A percentile compares a stretch with the other conserved stretches of the same genome.
These are phyloP conservation scores for Balearica regulorum DNA, from an alignment of 2,797 vertebrate species.

Conservation along the genomic window DNA sequence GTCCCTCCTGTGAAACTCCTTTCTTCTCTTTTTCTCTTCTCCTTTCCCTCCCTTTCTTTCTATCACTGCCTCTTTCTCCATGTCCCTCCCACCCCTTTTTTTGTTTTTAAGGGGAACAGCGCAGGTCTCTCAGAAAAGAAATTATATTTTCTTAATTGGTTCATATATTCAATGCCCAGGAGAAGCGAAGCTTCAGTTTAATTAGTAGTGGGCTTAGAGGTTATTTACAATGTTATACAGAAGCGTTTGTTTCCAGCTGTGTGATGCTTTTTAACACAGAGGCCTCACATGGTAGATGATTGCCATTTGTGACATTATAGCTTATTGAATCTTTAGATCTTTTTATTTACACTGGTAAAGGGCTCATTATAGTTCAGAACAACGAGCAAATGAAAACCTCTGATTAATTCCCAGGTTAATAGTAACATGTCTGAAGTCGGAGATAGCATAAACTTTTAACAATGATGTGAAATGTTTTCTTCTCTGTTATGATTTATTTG, in stretches of 20 bases:
- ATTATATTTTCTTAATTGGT: slow-evolving; percentile 76
- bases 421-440: slow-evolving; percentile 56
- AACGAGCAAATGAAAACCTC: slow-evolving; percentile 62
- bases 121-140: slow-evolving; percentile 55
- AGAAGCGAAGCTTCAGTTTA: slow-evolving; percentile 70
- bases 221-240: slow-evolving; percentile 76
- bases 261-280: slow-evolving; percentile 54
- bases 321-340: slow-evolving; percentile 77
- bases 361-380: slow-evolving; percentile 68
- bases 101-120: background rate
- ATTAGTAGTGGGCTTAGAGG: slow-evolving; percentile 76
- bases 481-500: slow-evolving; percentile 47
- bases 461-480: slow-evolving; percentile 50
- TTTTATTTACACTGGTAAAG: slow-evolving; percentile 77
- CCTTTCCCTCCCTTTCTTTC: background rate
- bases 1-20: slow-evolving; percentile 51
- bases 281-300: slow-evolving; percentile 61
- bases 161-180: slow-evolving; percentile 74
- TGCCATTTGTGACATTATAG: slow-evolving; percentile 68
- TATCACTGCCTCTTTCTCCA: background rate
- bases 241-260: slow-evolving; percentile 77
- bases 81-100: background rate
- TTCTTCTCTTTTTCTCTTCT: background rate
- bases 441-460: slow-evolving; percentile 61
- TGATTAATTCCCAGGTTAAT: slow-evolving; percentile 72